These are phyloP conservation scores for Otus scops DNA, from an alignment of 2,797 vertebrate genomes.

Conservation along the genomic window DNA sequence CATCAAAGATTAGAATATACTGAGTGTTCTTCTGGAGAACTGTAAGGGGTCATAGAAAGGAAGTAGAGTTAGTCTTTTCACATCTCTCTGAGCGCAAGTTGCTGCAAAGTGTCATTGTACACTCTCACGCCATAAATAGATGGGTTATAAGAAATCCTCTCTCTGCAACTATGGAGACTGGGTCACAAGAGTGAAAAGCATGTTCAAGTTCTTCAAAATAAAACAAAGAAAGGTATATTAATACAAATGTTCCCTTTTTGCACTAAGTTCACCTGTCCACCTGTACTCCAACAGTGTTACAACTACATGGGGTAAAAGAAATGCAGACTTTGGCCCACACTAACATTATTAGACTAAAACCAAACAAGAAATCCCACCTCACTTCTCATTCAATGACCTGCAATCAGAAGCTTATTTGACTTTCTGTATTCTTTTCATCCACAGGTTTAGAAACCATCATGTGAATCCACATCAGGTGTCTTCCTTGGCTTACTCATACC, in stretches of 20 bases:
- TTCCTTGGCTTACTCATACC: background rate
- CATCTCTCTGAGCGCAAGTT: background rate
- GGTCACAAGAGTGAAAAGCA: background rate
- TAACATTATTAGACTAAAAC: background rate
- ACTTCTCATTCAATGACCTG: background rate
- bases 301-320: background rate
- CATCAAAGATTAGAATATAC: conserved; percentile 90
- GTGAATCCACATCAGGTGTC: background rate
- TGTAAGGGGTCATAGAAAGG: conserved; percentile 35
- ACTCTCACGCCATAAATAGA: background rate
- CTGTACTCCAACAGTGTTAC: background rate
- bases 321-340: background rate
- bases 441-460: background rate
- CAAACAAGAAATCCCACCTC: background rate
- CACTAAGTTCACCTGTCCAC: background rate
- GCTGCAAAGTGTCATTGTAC: background rate
- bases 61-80: background rate
- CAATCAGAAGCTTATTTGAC: background rate
- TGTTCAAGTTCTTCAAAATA: background rate
- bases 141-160: background rate
- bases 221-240: background rate
- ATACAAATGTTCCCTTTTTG: background rate
- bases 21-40: conserved; percentile 89
- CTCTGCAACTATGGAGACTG: background rate
- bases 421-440: background rate